These are phyloP conservation scores for Lophius americanus DNA, from an alignment of 2,797 vertebrate species.

Conservation along the genomic window DNA sequence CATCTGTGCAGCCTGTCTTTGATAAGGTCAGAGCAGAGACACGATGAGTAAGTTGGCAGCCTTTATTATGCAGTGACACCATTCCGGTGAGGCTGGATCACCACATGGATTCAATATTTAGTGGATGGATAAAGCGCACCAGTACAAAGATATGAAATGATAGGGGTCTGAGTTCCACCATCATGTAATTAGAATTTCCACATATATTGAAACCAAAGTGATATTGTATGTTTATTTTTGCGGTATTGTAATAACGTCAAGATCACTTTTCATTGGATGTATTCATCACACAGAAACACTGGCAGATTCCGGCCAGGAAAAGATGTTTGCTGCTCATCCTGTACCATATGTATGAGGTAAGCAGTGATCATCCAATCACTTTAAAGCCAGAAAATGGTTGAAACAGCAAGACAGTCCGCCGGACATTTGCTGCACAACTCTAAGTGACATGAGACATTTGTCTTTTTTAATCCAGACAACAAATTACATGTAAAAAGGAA, in stretches of 20 bases:
- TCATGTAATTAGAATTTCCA: background rate
- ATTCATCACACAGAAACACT: background rate
- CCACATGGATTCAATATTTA: background rate
- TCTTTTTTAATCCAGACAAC: background rate
- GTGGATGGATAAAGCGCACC: background rate
- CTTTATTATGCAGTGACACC: slow-evolving; percentile 25
- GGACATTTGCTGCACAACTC: background rate
- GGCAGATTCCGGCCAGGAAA: too few species aligned
- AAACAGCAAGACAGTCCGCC: background rate
- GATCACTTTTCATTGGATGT: too few species aligned
- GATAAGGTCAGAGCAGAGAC: slow-evolving; percentile 9
- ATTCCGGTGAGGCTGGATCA: background rate
- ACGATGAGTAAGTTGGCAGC: slow-evolving; percentile 25
- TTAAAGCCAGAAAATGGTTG: background rate
- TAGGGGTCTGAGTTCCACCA: background rate
- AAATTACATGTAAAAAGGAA: background rate
- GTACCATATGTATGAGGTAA: background rate
- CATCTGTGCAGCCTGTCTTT: slow-evolving; percentile 21
- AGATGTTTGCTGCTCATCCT: background rate
- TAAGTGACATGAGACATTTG: background rate
- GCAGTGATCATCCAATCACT: background rate
- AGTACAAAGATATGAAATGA: background rate
- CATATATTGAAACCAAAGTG: background rate
- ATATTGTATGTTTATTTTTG: too few species aligned
- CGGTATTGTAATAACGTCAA: too few species aligned